Base-by-base conservation (phyloP, 2,888 invertebrate genomes). In the Pemphredon lugubris region DNA sequence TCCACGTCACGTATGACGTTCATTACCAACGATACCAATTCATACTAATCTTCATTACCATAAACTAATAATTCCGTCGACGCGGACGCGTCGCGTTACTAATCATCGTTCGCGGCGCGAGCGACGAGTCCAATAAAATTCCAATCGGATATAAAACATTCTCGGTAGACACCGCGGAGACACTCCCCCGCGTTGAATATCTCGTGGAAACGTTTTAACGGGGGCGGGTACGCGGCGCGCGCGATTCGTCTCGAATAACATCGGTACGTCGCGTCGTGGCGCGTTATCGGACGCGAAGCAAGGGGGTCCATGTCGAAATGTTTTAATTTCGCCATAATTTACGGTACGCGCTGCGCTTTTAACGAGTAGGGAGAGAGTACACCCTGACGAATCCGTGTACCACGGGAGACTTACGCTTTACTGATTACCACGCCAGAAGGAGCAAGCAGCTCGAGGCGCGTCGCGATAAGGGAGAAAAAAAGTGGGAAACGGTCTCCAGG, bases 361-460 rank as follows among this genome's bases (percentile, higher is more conserved):
- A n/a, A n/a, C n/a, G n/a, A n/a, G n/a, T n/a, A n/a, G n/a, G n/a
- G n/a, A 30, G 30, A 30, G 30, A 7, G 30, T 4, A 30, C 5
- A 30, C 40, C 58, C 50, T 3, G n/a, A n/a, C 7, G 3, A n/a
- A 11, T 42, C 72, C 70, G 66, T 60, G 57, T 58, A 54, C 51
- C 72, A 53, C n/a, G 68, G 75, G 75, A 77, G 76, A 77, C 75
- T 80, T 77, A 78, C 82, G 79, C 76, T 76, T 77, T 79, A 79
- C 81, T 81, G 81, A 82, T 82, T 83, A 74, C 76, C 73, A 70
- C 73, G 69, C 71, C 30, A 39, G 40, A 67, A 74, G 61, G 71
- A 74, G 64, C 65, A 60, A 54, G 50, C 58, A 54, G 61, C 73
- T 77, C 70, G 63, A 75, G 73, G 48, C 75, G 65, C 72, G 69